phyloP scores from a whole-genome alignment of 2,797 vertebrate genomes.

The Geotrypetes seraphini region DNA sequence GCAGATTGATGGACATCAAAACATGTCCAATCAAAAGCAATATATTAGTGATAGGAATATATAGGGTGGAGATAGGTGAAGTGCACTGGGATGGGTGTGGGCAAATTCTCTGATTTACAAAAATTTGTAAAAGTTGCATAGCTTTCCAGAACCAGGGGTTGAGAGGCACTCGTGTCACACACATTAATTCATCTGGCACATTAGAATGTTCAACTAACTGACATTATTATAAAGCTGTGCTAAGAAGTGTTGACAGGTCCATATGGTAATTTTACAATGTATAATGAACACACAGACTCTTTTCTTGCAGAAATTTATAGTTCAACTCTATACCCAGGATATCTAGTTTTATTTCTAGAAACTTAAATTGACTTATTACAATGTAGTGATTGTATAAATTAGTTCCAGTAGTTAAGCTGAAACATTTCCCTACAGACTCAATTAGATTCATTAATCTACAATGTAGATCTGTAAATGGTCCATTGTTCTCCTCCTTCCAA shows the following conservation, averaged over 20 bases:
- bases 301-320: conserved; percentile 82
- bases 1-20: too few species aligned
- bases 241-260: conserved; percentile 97
- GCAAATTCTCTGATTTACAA: conserved; percentile 59
- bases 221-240: conserved; percentile 89
- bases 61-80: too few species aligned
- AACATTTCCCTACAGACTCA: conserved; percentile 91
- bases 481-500: conserved; percentile 60
- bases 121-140: conserved; percentile 61
- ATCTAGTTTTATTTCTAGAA: conserved; percentile 88
- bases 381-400: conserved; percentile 95
- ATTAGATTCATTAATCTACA: conserved; percentile 94
- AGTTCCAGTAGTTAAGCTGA: conserved; percentile 96
- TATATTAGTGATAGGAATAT: conserved; percentile 56
- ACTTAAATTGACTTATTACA: conserved; percentile 93
- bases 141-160: conserved; percentile 63
- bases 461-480: conserved; percentile 80
- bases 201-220: conserved; percentile 94
- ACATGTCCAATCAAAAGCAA: conserved; percentile 54
- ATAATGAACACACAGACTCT: conserved; percentile 88
- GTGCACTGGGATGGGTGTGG: too few species aligned
- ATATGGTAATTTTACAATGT: conserved; percentile 94
- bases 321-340: conserved; percentile 78
- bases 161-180: conserved; percentile 72
- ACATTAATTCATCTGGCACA: conserved; percentile 85